These are phyloP conservation scores for Polyommatus icarus DNA, from an alignment of 2,888 invertebrate genomes.

Conservation along the genomic window DNA sequence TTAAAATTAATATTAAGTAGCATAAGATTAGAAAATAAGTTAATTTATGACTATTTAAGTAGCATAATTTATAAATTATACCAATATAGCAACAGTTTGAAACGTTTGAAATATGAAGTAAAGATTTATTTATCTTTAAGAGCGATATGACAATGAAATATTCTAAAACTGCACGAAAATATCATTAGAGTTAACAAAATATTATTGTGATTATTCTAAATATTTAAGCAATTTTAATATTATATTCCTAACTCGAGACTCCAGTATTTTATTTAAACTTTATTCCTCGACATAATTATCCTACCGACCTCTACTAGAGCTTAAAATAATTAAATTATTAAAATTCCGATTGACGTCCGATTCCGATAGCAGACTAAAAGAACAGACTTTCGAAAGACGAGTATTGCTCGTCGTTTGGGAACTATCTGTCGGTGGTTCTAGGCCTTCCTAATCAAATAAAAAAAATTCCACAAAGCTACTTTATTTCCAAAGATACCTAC, in stretches of 20 bases:
- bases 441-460: too few relatives aligned
- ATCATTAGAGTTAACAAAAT: slow-evolving; percentile 12
- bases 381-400: too few relatives aligned
- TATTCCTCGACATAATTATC: neutral
- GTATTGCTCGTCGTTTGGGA: too few relatives aligned
- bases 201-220: slow-evolving; percentile 2
- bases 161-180: neutral
- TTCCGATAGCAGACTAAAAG: too few relatives aligned
- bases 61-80: slow-evolving; percentile 13
- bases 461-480: too few relatives aligned
- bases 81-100: neutral
- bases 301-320: neutral
- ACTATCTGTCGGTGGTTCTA: neutral
- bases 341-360: too few relatives aligned
- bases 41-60: neutral
- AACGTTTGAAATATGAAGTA: neutral
- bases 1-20: slow-evolving; percentile 9
- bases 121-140: neutral
- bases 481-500: too few relatives aligned
- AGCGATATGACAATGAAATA: neutral
- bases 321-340: too few relatives aligned
- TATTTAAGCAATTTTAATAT: slow-evolving; percentile 23
- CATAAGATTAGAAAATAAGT: slow-evolving; percentile 1
- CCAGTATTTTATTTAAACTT: neutral
- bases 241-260: slow-evolving; percentile 12